A percentile compares a stretch with the other conserved stretches of the same genome.
Conservation (phyloP, 1,140 invertebrate genomes). For the Drosophila busckii region DNA sequence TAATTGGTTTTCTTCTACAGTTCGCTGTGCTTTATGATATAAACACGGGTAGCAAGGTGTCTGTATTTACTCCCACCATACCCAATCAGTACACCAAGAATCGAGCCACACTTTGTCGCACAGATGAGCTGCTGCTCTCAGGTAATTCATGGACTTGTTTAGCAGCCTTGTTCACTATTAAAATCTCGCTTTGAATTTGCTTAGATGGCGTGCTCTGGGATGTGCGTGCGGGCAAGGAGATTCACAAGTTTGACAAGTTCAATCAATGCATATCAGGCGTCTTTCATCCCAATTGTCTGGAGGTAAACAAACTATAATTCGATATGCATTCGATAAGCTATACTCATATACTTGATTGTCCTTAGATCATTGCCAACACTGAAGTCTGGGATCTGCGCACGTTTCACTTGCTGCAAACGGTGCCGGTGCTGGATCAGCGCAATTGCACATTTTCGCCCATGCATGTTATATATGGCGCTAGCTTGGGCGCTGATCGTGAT, state of each 20-base stretch:
- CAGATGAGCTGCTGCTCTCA: slow-evolving; percentile 94
- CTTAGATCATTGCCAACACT: slow-evolving; percentile 88
- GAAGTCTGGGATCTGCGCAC: slow-evolving; percentile 98
- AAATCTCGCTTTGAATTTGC: background rate
- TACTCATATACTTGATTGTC: background rate
- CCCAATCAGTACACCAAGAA: slow-evolving; percentile 97
- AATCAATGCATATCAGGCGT: slow-evolving; percentile 96
- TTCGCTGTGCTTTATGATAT: slow-evolving; percentile 90
- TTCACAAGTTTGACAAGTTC: slow-evolving; percentile 99
- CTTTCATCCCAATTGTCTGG: slow-evolving; percentile 97
- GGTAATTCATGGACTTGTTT: slow-evolving; percentile 62
- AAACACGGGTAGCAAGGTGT: slow-evolving; percentile 86
- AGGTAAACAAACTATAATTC: slow-evolving; percentile 82
- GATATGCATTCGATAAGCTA: too few relatives aligned
- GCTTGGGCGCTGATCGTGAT: slow-evolving; percentile 80
- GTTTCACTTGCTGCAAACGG: slow-evolving; percentile 95
- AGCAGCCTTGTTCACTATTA: background rate
- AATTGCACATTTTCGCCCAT: slow-evolving; percentile 86
- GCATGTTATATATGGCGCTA: slow-evolving; percentile 82
- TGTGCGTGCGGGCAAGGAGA: slow-evolving; percentile 89
- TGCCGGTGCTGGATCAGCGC: slow-evolving; percentile 94
- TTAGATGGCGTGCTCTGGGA: slow-evolving; percentile 97
- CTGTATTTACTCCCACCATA: slow-evolving; percentile 87
- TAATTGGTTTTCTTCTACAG: slow-evolving; percentile 79
- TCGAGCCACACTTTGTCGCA: slow-evolving; percentile 94